Conservation (phyloP, 1,140 invertebrate species). For the Calycopis cecrops region DNA sequence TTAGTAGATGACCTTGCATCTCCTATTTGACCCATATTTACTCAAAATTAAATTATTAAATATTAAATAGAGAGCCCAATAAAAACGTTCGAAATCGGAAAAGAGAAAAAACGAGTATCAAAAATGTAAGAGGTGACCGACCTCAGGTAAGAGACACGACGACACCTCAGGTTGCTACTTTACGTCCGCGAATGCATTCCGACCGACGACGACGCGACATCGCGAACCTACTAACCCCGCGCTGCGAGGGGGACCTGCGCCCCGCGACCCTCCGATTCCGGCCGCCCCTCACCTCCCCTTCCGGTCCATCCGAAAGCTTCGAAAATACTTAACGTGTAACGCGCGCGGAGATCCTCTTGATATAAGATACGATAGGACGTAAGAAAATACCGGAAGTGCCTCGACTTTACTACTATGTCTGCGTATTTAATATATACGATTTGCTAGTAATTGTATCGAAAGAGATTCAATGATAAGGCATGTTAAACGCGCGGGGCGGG, state of each 20-base stretch:
- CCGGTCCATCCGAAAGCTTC: slow-evolving; percentile 69
- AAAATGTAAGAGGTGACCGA: slow-evolving; percentile 47
- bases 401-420: slow-evolving; percentile 8
- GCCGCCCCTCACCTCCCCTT: slow-evolving; percentile 55
- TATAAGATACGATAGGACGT: slow-evolving; percentile 19
- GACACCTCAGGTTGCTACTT: slow-evolving; percentile 69
- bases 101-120: slow-evolving; percentile 15
- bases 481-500: slow-evolving; percentile 54
- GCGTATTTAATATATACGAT: not conserved
- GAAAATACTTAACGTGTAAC: slow-evolving; percentile 65
- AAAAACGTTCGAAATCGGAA: slow-evolving; percentile 17
- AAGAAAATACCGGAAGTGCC: slow-evolving; percentile 27
- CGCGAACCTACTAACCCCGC: slow-evolving; percentile 72
- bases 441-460: not conserved
- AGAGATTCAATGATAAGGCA: slow-evolving; percentile 33
- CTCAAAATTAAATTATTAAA: slow-evolving; percentile 24
- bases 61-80: slow-evolving; percentile 4
- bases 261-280: slow-evolving; percentile 66
- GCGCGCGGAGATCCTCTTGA: slow-evolving; percentile 37
- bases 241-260: slow-evolving; percentile 59
- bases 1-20: slow-evolving; percentile 65
- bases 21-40: slow-evolving; percentile 48
- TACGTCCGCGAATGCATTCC: slow-evolving; percentile 73
- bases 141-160: slow-evolving; percentile 61
- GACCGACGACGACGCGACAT: slow-evolving; percentile 69